Base-by-base conservation (phyloP, 2,888 invertebrate species). In the Temnothorax unifasciatus region DNA sequence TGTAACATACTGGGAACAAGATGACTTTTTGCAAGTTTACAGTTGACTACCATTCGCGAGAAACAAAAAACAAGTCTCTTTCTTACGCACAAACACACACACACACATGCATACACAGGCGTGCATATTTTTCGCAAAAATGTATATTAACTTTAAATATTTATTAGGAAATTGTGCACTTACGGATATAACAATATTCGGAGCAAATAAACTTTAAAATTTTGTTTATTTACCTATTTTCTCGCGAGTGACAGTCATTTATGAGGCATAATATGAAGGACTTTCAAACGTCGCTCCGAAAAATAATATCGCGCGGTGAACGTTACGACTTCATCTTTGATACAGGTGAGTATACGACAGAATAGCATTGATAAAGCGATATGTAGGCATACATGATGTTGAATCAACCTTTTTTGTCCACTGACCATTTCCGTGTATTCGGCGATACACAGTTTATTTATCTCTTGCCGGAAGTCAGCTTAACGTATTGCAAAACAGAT, bases 351-450 rank as follows among this genome's bases (percentile, higher is more conserved):
- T 50, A 71, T 79, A 76, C n/a, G 13, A 59, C 44, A 79, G 77
- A 41, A 68, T 47, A 79, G 59, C 15, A 15, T 79, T 2, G 21
- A 69, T 59, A 21, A 79, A 79, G 69, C 47, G 29, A 18, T 79
- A 71, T n/a, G 44, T 79, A 71, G 59, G 71, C 79, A 59, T 79
- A 79, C 71, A 71, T 59, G 79, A 69, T 69, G 47, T 18, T 44
- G 54, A 41, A 57, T 73, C 25, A 73, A 64, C 21, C 15, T 75
- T 75, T 75, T 75, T 47, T 11, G n/a, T 63, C 11, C 47, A 59
- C 6, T 15, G 38, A 71, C 29, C 29, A 59, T 59, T 59, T 74
- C 41, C n/a, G 44, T 44, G 44, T 25, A 44, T 77, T 54, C 44
- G 13, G 44, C 11, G 47, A 69, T 34, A 29, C 15, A 44, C 9